Evolutionary conservation across 1,140 invertebrate species (phyloP).

Genomic region (Diuraphis noxia): DNA sequence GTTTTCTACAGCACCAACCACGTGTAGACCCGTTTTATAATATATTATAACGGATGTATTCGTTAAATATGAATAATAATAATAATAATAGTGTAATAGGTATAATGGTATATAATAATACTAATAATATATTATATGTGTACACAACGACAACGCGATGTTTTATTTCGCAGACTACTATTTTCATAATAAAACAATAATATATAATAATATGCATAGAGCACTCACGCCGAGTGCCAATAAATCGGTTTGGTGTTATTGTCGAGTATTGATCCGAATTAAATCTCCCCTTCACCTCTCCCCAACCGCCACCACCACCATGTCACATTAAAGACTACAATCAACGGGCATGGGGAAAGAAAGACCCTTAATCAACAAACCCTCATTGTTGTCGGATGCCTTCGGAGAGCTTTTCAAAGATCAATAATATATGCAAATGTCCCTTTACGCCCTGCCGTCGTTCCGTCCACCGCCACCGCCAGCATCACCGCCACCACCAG

Average conservation of each 20-base stretch:
- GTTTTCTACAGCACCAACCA: not conserved
- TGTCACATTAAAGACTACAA: slow-evolving; percentile 53
- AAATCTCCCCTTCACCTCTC: slow-evolving; percentile 25
- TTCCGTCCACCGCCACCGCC: not conserved
- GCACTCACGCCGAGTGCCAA: slow-evolving; percentile 4
- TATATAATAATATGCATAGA: not conserved
- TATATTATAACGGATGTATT: not conserved
- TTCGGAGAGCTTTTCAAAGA: slow-evolving; percentile 54
- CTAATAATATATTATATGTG: not conserved
- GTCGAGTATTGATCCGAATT: slow-evolving; percentile 51
- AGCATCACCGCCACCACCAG: not conserved
- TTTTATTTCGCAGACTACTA: not conserved
- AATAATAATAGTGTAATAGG: not conserved
- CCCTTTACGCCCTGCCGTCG: slow-evolving; percentile 24
- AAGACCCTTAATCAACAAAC: slow-evolving; percentile 54
- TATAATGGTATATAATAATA: not conserved
- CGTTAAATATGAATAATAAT: not conserved
- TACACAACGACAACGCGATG: not conserved
- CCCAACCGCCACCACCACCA: not conserved
- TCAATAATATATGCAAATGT: slow-evolving; percentile 54
- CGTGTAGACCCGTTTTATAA: not conserved
- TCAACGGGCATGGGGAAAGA: slow-evolving; percentile 47
- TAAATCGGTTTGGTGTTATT: slow-evolving; percentile 46
- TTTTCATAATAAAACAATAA: not conserved
- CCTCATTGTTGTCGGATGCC: slow-evolving; percentile 53